Conservation (phyloP, 1,140 invertebrate genomes). For the Listronotus bonariensis region DNA sequence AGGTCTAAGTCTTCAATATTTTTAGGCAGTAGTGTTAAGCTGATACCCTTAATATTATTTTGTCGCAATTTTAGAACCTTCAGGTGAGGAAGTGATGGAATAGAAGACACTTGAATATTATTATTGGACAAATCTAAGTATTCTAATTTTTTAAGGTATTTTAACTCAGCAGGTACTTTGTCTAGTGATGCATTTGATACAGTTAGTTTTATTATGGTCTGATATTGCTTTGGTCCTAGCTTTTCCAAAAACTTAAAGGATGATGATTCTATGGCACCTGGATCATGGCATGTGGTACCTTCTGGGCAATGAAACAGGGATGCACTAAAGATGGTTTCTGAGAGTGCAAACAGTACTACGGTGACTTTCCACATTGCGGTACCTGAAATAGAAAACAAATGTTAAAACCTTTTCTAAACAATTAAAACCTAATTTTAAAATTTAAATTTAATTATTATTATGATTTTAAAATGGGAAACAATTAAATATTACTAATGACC, state of each 20-base stretch:
- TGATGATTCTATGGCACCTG: slow-evolving; percentile 31
- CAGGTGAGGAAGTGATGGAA: slow-evolving; percentile 62
- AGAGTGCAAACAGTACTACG: slow-evolving; percentile 11
- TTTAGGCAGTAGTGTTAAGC: slow-evolving; percentile 60
- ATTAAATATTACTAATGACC: no score
- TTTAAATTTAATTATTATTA: no score
- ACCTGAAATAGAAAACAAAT: slow-evolving; percentile 32
- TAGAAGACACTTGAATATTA: slow-evolving; percentile 61
- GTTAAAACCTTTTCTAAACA: no score
- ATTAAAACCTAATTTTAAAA: no score
- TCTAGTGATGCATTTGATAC: slow-evolving; percentile 39
- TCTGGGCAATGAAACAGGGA: slow-evolving; percentile 37
- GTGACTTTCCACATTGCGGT: slow-evolving; percentile 30
- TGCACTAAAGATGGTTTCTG: slow-evolving; percentile 19
- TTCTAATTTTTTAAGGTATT: slow-evolving; percentile 45
- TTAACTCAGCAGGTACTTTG: slow-evolving; percentile 42
- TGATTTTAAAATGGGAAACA: no score
- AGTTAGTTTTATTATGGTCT: slow-evolving; percentile 34
- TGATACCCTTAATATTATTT: slow-evolving; percentile 61
- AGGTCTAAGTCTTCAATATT: slow-evolving; percentile 66
- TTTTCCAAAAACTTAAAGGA: slow-evolving; percentile 44
- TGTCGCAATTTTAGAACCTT: slow-evolving; percentile 63
- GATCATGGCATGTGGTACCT: slow-evolving; percentile 24
- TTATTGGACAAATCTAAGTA: slow-evolving; percentile 63
- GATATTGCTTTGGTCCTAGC: slow-evolving; percentile 39